Conservation (phyloP, 2,888 invertebrate species). For the Euproctis similis region DNA sequence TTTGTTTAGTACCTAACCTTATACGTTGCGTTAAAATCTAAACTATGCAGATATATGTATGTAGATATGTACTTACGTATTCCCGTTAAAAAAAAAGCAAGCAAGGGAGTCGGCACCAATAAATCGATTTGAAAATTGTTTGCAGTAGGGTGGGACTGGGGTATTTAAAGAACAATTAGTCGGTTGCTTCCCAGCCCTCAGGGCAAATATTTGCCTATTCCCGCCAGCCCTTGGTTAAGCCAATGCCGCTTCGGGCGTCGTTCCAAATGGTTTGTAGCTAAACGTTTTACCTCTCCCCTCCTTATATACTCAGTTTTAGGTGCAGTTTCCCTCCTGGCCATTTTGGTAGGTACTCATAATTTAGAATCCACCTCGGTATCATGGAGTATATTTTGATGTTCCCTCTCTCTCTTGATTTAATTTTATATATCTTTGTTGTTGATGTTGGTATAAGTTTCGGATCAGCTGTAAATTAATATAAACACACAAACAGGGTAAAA, state of each 20-base stretch:
- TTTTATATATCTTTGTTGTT: constrained; percentile 11
- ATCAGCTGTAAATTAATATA: too few species aligned
- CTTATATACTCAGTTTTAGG: constrained; percentile 49
- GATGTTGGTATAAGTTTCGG: constrained; percentile 9
- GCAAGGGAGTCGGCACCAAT: constrained; percentile 48
- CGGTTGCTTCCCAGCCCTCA: constrained; percentile 65
- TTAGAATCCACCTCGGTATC: constrained; percentile 18
- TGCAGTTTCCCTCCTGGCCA: constrained; percentile 42
- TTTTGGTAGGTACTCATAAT: constrained; percentile 35
- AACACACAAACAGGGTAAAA: too few species aligned
- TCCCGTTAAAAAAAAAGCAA: constrained; percentile 34
- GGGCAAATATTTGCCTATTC: constrained; percentile 70
- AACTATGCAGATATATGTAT: too few species aligned
- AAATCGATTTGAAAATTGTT: constrained; percentile 69
- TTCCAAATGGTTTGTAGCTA: constrained; percentile 57
- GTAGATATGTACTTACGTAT: constrained; percentile 21
- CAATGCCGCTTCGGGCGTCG: constrained; percentile 58
- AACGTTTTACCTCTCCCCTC: constrained; percentile 63
- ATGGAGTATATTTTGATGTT: constrained; percentile 11
- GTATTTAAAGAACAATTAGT: constrained; percentile 75
- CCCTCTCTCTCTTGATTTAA: not conserved
- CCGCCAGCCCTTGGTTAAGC: constrained; percentile 67
- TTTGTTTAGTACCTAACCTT: constrained; percentile 43
- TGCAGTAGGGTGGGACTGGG: constrained; percentile 59
- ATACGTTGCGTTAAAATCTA: constrained; percentile 30